Percentiles rank a stretch among this genome's conserved stretches.
Evolutionary conservation across 1,140 invertebrate species (phyloP).

Genomic region (Hydropsyche tenuis): DNA sequence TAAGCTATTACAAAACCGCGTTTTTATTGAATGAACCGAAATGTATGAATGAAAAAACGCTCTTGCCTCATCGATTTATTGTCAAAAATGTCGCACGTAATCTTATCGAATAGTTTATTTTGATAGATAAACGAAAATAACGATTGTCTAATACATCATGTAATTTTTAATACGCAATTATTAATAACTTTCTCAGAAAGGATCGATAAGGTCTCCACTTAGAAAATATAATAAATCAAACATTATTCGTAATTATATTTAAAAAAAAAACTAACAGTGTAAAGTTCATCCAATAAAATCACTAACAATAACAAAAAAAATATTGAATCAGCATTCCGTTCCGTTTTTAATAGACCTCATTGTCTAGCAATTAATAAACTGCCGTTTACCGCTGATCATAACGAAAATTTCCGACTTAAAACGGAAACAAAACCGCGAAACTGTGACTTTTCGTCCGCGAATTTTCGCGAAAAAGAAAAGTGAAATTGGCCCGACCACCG

Average conservation of each 20-base stretch:
- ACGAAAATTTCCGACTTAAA: no score
- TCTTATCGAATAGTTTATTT: background rate
- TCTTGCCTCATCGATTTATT: no score
- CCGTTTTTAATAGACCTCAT: no score
- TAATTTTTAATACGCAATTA: background rate
- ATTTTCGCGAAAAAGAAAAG: slow-evolving; percentile 33
- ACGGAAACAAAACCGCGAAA: no score
- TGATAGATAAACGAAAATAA: background rate
- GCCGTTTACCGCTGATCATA: no score
- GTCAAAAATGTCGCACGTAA: background rate
- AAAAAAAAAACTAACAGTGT: background rate
- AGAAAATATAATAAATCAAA: no score
- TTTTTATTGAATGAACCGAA: slow-evolving; percentile 16
- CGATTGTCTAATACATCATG: background rate
- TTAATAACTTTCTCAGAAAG: background rate
- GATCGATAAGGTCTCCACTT: no score
- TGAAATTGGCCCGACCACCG: slow-evolving; percentile 29
- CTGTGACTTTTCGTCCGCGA: background rate
- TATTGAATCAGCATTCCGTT: no score
- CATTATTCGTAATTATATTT: no score
- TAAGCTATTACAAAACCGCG: background rate
- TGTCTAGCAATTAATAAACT: no score
- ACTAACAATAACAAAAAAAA: no score
- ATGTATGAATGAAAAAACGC: background rate
- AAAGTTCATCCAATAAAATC: no score